Conservation (phyloP, 2,113 vertebrate genomes). For the zebrafish (Danio rerio) region GRCz12tu NC_133191.1:302001-302500, state of each 20-base stretch:
- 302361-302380: no score
- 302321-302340: no score
- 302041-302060: not conserved
- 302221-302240: not conserved
- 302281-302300: conserved; percentile 32
- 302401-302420: no score
- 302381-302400: no score
- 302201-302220: no score
- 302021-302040: not conserved
- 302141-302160: conserved; percentile 65
- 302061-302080: not conserved
- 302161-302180: conserved; percentile 52
- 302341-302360: no score
- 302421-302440: no score
- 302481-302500: no score
- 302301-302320: no score
- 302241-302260: conserved; percentile 28
- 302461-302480: no score
- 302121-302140: conserved; percentile 37
- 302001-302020: no score
- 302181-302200: conserved; percentile 50
- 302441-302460: no score
- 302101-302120: conserved; percentile 64
- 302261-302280: conserved; percentile 26
- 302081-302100: not conserved